Base-by-base conservation (phyloP, 2,797 vertebrate species). In the Myiothlypis chrysogaster region DNA sequence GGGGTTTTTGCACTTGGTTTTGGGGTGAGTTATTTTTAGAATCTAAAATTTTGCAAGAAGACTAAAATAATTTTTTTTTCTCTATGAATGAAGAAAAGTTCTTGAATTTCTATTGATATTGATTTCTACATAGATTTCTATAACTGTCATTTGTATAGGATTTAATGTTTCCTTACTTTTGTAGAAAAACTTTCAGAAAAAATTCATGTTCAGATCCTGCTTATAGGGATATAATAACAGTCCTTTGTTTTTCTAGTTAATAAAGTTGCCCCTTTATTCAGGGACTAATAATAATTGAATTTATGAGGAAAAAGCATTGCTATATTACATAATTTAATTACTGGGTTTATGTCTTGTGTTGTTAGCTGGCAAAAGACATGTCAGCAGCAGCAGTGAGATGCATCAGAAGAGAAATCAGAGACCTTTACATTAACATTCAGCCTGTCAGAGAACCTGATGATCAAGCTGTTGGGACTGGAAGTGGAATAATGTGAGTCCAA, bases 301-400 rank as follows among this genome's bases (percentile, higher is more conserved):
- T 59, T 77, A 46, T 1, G 27, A 78, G 8, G 56, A 69, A 76
- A 72, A 94, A 32, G 4, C 57, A 68, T 56, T 83, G 46, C 21
- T 71, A 5, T 22, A 50, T 90, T 78, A 79, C 27, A 49, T 75
- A 56, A 44, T 53, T 70, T 64, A 63, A 47, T 70, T 50, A 41
- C 32, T 68, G 34, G 8, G 28, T 93, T 96, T 93, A 57, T 80
- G 41, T 81, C 47, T 80, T 94, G 19, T 49, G 68, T 83, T 64
- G 68, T 87, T 93, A 99, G 99, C 90, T 99, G 94, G 99, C 99
- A n/a, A 99, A 99, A 97, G 99, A 99, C 92, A 99, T 99, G 99
- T 98, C 98, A 0, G 84, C 98, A 0, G 99, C 99, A 14, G 99
- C 99, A 5, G 98, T 99, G 52, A 98, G 99, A 44, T 98, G 98